phyloP scores from a whole-genome alignment of 2,113 vertebrate species.

The Thalassarche chlororhynchos region DNA sequence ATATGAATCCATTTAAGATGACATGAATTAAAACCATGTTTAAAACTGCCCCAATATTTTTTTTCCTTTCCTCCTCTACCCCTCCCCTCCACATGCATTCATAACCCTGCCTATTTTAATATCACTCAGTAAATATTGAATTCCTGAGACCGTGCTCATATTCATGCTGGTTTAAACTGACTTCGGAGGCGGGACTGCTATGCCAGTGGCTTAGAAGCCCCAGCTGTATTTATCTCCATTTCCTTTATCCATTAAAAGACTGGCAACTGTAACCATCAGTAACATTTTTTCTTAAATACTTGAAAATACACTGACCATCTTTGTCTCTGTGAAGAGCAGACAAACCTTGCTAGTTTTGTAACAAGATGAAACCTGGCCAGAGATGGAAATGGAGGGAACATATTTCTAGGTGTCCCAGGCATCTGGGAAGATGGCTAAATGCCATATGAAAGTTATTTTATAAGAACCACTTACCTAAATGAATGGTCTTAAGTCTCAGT shows the following conservation, averaged over 20 bases:
- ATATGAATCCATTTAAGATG: background rate
- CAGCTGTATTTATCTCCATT: background rate
- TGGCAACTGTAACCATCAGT: background rate
- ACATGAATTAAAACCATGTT: background rate
- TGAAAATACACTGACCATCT: background rate
- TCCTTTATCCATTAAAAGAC: background rate
- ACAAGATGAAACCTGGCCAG: background rate
- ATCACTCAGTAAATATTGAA: background rate
- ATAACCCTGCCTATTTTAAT: background rate
- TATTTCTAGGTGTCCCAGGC: background rate
- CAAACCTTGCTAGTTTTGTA: background rate
- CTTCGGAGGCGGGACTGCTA: background rate
- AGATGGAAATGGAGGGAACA: background rate
- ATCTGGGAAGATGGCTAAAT: background rate
- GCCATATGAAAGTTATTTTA: background rate
- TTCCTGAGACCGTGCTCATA: background rate
- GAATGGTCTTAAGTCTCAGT: background rate
- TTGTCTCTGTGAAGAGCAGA: background rate
- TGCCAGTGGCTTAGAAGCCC: background rate
- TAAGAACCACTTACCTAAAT: background rate
- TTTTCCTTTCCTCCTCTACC: background rate
- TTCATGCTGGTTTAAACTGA: background rate
- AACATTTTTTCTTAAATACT: background rate
- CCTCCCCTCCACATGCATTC: background rate
- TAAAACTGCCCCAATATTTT: background rate